A percentile compares a stretch with the other conserved stretches of the same genome.
These are phyloP conservation scores for Listrodromus nycthemerus DNA, from an alignment of 2,888 invertebrate genomes.

Conservation along the genomic window DNA sequence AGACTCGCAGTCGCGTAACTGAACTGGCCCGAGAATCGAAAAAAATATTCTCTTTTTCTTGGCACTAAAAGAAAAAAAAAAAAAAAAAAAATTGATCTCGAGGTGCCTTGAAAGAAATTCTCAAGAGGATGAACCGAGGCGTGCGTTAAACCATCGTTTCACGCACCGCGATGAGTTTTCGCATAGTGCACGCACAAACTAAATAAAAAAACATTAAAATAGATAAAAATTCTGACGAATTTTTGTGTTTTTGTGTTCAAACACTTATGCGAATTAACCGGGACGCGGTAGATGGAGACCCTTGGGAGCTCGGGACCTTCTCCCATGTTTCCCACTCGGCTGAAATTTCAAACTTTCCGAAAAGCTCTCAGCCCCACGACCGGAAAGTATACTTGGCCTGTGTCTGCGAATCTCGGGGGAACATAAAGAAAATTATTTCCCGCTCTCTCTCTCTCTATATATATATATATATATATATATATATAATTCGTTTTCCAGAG, in stretches of 20 bases:
- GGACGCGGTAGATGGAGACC: too few relatives aligned
- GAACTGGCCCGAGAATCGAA: constrained; percentile 37
- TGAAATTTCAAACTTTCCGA: constrained; percentile 33
- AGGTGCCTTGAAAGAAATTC: neutral
- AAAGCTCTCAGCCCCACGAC: constrained; percentile 41
- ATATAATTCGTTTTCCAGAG: too few relatives aligned
- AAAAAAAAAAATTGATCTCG: neutral
- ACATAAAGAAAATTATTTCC: constrained; percentile 70
- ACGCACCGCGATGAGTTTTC: too few relatives aligned
- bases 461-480: too few relatives aligned
- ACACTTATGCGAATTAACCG: too few relatives aligned
- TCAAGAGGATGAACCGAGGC: too few relatives aligned
- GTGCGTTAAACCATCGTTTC: too few relatives aligned
- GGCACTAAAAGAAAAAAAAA: constrained; percentile 19
- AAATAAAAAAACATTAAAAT: neutral
- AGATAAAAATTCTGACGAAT: neutral
- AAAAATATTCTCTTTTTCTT: constrained; percentile 50
- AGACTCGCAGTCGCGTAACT: constrained; percentile 20
- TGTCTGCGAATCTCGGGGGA: constrained; percentile 47
- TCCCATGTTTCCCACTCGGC: too few relatives aligned
- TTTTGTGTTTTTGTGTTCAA: too few relatives aligned
- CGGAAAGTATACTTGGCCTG: constrained; percentile 16
- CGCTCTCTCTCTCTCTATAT: neutral
- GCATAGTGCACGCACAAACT: too few relatives aligned
- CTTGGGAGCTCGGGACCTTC: too few relatives aligned